These are phyloP conservation scores for Orientallactaga bullata DNA, from an alignment of 2,113 vertebrate genomes.

Conservation along the genomic window DNA sequence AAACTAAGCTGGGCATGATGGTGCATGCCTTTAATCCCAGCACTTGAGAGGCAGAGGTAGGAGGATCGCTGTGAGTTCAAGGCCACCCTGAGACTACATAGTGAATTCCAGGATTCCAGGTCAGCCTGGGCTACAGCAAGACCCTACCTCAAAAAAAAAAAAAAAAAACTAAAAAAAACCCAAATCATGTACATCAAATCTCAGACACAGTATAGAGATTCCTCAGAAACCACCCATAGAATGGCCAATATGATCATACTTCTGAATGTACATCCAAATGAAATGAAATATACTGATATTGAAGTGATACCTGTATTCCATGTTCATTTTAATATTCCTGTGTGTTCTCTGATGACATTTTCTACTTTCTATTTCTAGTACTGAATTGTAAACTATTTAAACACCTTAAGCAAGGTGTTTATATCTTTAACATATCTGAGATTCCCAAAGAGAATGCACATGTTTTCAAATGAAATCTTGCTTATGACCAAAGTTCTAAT, in stretches of 20 bases:
- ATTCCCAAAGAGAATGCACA: not conserved
- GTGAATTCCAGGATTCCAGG: too few relatives aligned
- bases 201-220: not conserved
- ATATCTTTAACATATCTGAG: not conserved
- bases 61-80: too few relatives aligned
- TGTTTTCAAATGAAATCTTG: slow-evolving; percentile 3
- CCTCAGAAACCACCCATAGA: not conserved
- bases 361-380: slow-evolving; percentile 27
- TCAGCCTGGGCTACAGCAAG: too few relatives aligned
- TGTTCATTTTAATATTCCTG: not conserved
- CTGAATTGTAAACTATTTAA: not conserved
- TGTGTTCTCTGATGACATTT: slow-evolving; percentile 22
- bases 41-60: too few relatives aligned
- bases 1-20: too few relatives aligned
- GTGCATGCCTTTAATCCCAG: too few relatives aligned
- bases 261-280: not conserved
- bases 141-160: not conserved
- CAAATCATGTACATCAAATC: not conserved
- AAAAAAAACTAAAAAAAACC: too few relatives aligned
- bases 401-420: not conserved
- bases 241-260: not conserved
- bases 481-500: not conserved
- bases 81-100: too few relatives aligned
- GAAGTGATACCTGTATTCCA: not conserved
- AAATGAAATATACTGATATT: not conserved